Evolutionary conservation across 2,797 vertebrate species (phyloP).

Genomic region (Xenops minutus): DNA sequence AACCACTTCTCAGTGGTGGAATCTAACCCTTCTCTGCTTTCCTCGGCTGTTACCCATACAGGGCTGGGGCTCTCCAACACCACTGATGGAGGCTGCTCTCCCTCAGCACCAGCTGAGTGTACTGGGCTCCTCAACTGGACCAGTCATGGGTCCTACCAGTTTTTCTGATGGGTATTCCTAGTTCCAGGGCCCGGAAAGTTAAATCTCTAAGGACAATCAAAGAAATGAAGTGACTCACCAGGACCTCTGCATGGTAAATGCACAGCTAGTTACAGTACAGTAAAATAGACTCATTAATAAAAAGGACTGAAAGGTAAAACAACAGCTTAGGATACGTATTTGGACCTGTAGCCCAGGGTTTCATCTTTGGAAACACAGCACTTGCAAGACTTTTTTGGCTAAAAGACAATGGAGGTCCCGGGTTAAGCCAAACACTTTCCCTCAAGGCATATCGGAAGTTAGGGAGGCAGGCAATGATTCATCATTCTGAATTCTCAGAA

Average conservation of each 20-base stretch:
- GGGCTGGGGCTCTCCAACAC: background rate
- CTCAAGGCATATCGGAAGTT: constrained; percentile 10
- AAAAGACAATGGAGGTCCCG: background rate
- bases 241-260: background rate
- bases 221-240: background rate
- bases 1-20: background rate
- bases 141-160: fast-evolving
- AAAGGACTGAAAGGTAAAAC: background rate
- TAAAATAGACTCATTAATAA: background rate
- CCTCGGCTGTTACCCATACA: fast-evolving
- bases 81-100: background rate
- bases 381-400: background rate
- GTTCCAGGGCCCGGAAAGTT: background rate
- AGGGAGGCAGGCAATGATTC: constrained; percentile 30
- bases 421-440: constrained; percentile 14
- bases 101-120: background rate
- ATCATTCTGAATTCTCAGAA: constrained; percentile 58
- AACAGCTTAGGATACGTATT: background rate
- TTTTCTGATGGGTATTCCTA: background rate
- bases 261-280: background rate
- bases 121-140: background rate
- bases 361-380: background rate
- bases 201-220: background rate
- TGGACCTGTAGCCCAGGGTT: background rate
- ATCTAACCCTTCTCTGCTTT: background rate